phyloP scores from a whole-genome alignment of 2,888 invertebrate species.

The Drosophila paramelanica region DNA sequence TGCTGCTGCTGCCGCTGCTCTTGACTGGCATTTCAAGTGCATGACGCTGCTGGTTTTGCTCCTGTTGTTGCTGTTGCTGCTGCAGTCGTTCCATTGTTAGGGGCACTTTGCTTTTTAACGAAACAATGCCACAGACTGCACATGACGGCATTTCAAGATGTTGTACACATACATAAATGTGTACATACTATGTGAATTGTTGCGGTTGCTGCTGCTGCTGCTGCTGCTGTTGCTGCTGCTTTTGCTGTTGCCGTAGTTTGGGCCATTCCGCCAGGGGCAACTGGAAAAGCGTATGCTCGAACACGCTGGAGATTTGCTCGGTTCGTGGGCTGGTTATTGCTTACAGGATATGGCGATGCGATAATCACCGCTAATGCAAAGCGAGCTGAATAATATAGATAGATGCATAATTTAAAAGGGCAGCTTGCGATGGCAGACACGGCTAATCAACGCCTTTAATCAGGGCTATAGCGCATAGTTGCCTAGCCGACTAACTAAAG shows the following conservation, averaged over 20 bases:
- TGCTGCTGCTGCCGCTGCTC: constrained; percentile 46
- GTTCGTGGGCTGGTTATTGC: constrained; percentile 1
- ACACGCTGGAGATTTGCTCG: constrained; percentile 29
- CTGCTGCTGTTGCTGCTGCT: constrained; percentile 32
- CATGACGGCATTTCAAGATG: constrained; percentile 64
- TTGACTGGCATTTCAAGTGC: constrained; percentile 72
- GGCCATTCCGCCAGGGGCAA: constrained; percentile 22
- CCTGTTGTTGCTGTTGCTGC: constrained; percentile 13
- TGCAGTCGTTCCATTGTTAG: constrained; percentile 43
- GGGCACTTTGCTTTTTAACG: constrained; percentile 31
- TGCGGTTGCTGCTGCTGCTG: constrained; percentile 26
- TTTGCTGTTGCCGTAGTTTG: constrained; percentile 17
- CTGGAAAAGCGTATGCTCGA: constrained; percentile 15
- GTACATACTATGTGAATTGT: constrained; percentile 1
- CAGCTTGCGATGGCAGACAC: constrained; percentile 34
- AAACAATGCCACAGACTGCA: constrained; percentile 67
- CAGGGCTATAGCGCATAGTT: constrained; percentile 57
- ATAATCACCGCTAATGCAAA: constrained; percentile 63
- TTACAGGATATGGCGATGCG: constrained; percentile 18
- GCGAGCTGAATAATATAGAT: constrained; percentile 35
- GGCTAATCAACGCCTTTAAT: constrained; percentile 71
- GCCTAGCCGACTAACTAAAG: constrained; percentile 37
- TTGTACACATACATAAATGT: constrained; percentile 15
- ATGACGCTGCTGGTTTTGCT: constrained; percentile 37
- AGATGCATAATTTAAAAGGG: constrained; percentile 61